A percentile compares a stretch with the other conserved stretches of the same genome.
phyloP scores from a whole-genome alignment of 1,140 invertebrate species.

The Drosophila littoralis region DNA sequence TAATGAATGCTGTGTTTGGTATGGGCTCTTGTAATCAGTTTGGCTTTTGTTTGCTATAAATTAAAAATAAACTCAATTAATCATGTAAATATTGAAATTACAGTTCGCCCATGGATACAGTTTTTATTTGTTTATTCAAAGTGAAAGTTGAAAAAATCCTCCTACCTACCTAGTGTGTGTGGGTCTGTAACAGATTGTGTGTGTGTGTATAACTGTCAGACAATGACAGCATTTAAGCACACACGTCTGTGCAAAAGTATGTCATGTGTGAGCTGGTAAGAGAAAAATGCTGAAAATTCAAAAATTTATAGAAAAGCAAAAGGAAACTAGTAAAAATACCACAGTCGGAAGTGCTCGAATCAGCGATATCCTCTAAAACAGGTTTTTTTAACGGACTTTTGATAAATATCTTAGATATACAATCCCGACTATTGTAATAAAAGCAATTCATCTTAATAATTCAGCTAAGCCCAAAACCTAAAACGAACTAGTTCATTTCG shows the following conservation, averaged over 20 bases:
- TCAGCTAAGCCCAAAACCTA: no score
- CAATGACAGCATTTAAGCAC: slow-evolving; percentile 55
- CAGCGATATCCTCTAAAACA: neutral
- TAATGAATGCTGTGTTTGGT: slow-evolving; percentile 31
- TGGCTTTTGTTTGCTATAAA: slow-evolving; percentile 72
- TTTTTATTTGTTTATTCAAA: slow-evolving; percentile 42
- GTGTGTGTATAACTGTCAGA: slow-evolving; percentile 29
- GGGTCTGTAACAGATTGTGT: neutral
- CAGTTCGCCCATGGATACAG: slow-evolving; percentile 22
- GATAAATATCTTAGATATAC: no score
- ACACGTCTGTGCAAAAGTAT: slow-evolving; percentile 46
- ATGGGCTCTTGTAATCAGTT: slow-evolving; percentile 59
- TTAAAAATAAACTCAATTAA: slow-evolving; percentile 81
- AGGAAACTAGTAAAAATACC: slow-evolving; percentile 18
- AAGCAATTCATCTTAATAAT: no score
- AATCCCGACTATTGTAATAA: no score
- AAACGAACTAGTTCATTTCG: no score
- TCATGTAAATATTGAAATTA: slow-evolving; percentile 73
- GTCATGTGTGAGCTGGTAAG: slow-evolving; percentile 31
- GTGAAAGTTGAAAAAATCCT: slow-evolving; percentile 9
- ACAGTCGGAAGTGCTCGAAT: neutral
- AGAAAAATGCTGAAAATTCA: slow-evolving; percentile 50
- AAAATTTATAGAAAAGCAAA: slow-evolving; percentile 70
- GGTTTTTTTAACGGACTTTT: neutral
- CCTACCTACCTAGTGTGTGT: slow-evolving; percentile 5